Percentiles rank a stretch among this genome's conserved stretches.
These are phyloP conservation scores for Nasonia giraulti DNA, from an alignment of 1,140 invertebrate genomes.

Conservation along the genomic window DNA sequence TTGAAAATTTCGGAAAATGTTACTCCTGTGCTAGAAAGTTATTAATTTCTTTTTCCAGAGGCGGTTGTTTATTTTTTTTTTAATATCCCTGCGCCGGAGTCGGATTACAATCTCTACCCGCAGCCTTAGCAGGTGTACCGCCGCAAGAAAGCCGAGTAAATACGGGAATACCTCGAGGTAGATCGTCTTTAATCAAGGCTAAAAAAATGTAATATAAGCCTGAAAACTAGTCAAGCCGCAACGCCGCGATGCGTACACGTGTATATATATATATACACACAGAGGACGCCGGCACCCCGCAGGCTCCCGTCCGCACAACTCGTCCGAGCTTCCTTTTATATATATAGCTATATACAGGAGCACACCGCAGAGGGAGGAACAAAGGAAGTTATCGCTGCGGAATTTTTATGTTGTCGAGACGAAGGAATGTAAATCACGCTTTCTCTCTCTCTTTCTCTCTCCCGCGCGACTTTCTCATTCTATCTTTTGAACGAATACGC, in stretches of 20 bases:
- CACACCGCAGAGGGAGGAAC: slow-evolving; percentile 67
- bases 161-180: slow-evolving; percentile 4
- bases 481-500: not conserved
- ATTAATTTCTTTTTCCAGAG: not conserved
- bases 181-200: slow-evolving; percentile 67
- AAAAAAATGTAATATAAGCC: slow-evolving; percentile 70
- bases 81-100: not conserved
- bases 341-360: not conserved
- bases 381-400: slow-evolving; percentile 73
- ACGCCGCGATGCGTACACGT: slow-evolving; percentile 23
- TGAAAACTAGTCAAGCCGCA: slow-evolving; percentile 62
- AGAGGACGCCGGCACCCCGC: slow-evolving; percentile 51
- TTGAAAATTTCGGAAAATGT: too few relatives aligned
- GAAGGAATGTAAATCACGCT: slow-evolving; percentile 73
- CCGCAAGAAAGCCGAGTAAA: not conserved
- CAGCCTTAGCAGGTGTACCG: too few relatives aligned
- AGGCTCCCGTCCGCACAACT: slow-evolving; percentile 58
- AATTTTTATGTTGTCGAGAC: slow-evolving; percentile 73
- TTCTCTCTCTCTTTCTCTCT: slow-evolving; percentile 54
- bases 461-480: not conserved
- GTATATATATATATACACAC: not conserved
- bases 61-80: not conserved
- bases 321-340: slow-evolving; percentile 48
- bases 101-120: not conserved
- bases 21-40: not conserved